These are phyloP conservation scores for Tokudaia tokunoshimensis DNA, from an alignment of 2,797 vertebrate species.

Conservation along the genomic window DNA sequence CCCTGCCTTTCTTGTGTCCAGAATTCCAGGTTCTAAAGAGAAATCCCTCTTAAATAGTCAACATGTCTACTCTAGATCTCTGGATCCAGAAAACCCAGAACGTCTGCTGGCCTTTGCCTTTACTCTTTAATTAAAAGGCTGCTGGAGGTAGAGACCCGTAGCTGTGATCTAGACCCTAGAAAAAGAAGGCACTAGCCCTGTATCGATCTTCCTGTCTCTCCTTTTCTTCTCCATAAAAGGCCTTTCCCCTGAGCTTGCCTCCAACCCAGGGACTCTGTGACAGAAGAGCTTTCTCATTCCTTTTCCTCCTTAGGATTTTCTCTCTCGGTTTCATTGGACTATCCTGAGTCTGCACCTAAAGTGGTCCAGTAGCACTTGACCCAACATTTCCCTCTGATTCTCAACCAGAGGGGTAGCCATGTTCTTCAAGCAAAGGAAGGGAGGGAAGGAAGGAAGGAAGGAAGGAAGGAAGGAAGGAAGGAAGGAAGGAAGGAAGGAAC, in stretches of 20 bases:
- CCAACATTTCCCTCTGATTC: background rate
- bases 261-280: background rate
- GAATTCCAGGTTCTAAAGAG: background rate
- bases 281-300: background rate
- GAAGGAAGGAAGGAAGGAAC: background rate
- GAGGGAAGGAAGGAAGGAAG: rapidly evolving
- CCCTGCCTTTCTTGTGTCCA: background rate
- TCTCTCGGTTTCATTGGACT: background rate
- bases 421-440: background rate
- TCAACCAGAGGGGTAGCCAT: background rate
- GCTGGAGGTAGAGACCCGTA: background rate
- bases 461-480: background rate
- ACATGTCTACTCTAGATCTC: background rate
- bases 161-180: background rate
- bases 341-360: background rate
- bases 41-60: background rate
- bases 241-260: background rate
- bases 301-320: background rate
- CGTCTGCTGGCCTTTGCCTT: background rate
- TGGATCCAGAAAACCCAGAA: background rate
- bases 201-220: too few species aligned
- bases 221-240: background rate
- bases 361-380: background rate
- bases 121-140: background rate
- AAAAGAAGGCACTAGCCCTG: background rate